Base-by-base conservation (phyloP, 2,113 vertebrate genomes). In the Deroptyus accipitrinus region DNA sequence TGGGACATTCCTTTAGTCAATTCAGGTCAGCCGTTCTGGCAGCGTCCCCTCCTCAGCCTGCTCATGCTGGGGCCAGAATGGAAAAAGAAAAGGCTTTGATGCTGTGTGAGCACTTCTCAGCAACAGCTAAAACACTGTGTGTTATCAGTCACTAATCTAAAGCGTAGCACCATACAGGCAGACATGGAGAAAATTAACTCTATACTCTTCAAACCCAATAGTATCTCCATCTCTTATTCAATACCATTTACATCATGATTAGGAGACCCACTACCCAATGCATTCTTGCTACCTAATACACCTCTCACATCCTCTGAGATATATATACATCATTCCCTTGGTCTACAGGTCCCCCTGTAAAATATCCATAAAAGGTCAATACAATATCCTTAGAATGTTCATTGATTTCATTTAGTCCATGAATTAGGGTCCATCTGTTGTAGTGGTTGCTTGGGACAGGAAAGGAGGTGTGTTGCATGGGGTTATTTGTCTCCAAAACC, bases 381-480 rank as follows among this genome's bases (percentile, higher is more conserved):
- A 42, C 75, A 75, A 66, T 6, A 8, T 42, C 10, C 9, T 24
- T 25, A 51, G 61, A 78, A 52, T 33, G 10, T 30, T 10, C 35
- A 51, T 4, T 31, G 27, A 37, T 9, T 37, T 59, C 2, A 42
- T 66, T 59, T 57, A 51, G 31, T 31, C 27, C 41, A 16, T 63
- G 48, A 13, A 19, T 55, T 72, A 15, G 23, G 4, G 48, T 72
- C 13, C 17, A 35, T 24, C n/a, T 72, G 18, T 80, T 64, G 37
- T 1, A 1, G 12, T 39, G n/a, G 14, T 63, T 1, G 0, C 30
- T 57, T 13, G 15, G 39, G 8, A 25, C 19, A 48, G 28, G 30
- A 48, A 16, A 35, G 10, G 25, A 2, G 2, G 3, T 14, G 31
- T 42, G 24, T 35, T 73, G 24, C 3, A 12, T 48, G 28, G 11